phyloP scores from a whole-genome alignment of 2,888 invertebrate species.

The Luffia ferchaultella region DNA sequence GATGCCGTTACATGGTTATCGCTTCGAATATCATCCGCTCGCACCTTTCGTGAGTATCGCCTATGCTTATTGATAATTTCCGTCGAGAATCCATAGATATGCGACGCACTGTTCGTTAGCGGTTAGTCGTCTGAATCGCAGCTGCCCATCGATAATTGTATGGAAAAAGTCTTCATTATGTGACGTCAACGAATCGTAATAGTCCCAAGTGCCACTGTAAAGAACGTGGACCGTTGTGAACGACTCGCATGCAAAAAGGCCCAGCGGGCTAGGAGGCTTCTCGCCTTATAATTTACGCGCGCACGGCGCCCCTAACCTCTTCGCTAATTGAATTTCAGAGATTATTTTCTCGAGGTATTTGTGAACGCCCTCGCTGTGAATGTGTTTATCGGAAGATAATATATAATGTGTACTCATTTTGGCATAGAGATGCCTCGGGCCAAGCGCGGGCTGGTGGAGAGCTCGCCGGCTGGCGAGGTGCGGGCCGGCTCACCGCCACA shows the following conservation, averaged over 20 bases:
- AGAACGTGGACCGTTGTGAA: constrained; percentile 14
- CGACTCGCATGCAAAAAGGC: neutral
- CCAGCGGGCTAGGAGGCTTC: neutral
- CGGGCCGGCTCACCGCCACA: constrained; percentile 60
- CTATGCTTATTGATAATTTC: constrained; percentile 19
- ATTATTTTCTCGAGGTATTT: neutral
- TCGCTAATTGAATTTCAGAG: constrained; percentile 53
- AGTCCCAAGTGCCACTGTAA: constrained; percentile 31
- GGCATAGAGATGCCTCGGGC: constrained; percentile 66
- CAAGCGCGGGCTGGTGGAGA: constrained; percentile 65
- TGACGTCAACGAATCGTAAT: constrained; percentile 52
- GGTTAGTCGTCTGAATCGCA: constrained; percentile 12
- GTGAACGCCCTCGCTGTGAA: neutral
- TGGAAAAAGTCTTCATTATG: constrained; percentile 46
- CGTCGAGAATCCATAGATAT: constrained; percentile 28
- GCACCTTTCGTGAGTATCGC: constrained; percentile 62
- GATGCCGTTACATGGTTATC: constrained; percentile 63
- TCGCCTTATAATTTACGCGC: constrained; percentile 37
- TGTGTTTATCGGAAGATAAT: neutral
- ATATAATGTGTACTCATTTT: neutral
- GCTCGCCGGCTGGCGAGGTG: constrained; percentile 51
- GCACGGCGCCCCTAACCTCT: constrained; percentile 63
- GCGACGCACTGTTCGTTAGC: constrained; percentile 12
- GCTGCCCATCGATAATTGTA: constrained; percentile 41
- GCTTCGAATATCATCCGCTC: constrained; percentile 58